Conservation (phyloP, 2,888 invertebrate genomes). For the Spodoptera picta region DNA sequence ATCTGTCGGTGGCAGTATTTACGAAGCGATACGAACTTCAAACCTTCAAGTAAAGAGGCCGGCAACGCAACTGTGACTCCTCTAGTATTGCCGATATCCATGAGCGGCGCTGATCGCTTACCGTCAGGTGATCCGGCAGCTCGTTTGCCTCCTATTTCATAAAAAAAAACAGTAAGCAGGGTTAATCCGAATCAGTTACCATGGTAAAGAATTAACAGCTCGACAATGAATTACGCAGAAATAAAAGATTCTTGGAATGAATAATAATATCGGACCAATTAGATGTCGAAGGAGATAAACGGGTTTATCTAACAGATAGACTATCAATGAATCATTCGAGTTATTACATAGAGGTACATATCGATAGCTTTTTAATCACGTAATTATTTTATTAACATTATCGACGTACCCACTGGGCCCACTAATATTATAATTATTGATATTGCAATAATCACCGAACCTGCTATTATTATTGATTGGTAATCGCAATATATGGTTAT, state of each 20-base stretch:
- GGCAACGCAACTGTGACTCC: too few relatives aligned
- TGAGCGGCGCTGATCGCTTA: too few relatives aligned
- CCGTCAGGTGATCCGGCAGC: too few relatives aligned
- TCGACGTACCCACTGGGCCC: background rate
- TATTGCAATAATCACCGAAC: background rate
- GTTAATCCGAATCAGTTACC: too few relatives aligned
- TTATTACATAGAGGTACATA: slow-evolving; percentile 6
- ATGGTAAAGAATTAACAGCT: too few relatives aligned
- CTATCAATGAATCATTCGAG: slow-evolving; percentile 15
- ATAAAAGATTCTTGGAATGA: slow-evolving; percentile 1
- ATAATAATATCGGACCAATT: background rate
- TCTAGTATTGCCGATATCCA: too few relatives aligned
- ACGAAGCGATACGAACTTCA: too few relatives aligned
- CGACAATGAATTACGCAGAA: too few relatives aligned
- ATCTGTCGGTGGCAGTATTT: too few relatives aligned
- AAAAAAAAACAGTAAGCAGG: too few relatives aligned
- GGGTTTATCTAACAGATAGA: slow-evolving; percentile 6
- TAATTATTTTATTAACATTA: slow-evolving; percentile 28
- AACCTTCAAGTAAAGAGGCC: too few relatives aligned
- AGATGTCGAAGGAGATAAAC: slow-evolving; percentile 12
- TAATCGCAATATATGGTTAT: slow-evolving; percentile 1
- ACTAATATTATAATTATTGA: slow-evolving; percentile 6
- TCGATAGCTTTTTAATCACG: slow-evolving; percentile 22
- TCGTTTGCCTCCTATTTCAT: too few relatives aligned
- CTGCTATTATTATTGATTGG: slow-evolving; percentile 3